phyloP scores from a whole-genome alignment of 1,140 invertebrate genomes.

The Oedothorax gibbosus region DNA sequence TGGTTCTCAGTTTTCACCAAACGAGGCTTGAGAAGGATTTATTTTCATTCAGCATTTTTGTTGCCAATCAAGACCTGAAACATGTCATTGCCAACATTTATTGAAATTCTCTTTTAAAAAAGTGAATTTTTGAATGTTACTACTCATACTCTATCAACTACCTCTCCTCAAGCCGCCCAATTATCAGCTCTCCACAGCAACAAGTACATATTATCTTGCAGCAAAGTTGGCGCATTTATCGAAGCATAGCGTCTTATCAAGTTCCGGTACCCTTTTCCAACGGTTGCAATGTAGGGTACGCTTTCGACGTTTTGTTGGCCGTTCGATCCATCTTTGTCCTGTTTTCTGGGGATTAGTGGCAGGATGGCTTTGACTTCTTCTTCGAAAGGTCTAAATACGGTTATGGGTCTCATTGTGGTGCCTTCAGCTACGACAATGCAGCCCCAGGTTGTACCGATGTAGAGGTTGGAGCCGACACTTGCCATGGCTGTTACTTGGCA shows the following conservation, averaged over 20 bases:
- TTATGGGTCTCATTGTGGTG: constrained; percentile 82
- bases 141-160: background rate
- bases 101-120: background rate
- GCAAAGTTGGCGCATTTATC: constrained; percentile 49
- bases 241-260: constrained; percentile 73
- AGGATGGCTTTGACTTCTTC: constrained; percentile 77
- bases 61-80: too few species aligned
- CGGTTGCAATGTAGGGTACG: constrained; percentile 76
- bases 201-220: constrained; percentile 64
- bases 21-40: too few species aligned
- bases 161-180: constrained; percentile 62
- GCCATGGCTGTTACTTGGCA: constrained; percentile 82
- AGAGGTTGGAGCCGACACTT: constrained; percentile 78
- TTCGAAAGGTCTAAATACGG: constrained; percentile 90
- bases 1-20: too few species aligned
- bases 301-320: constrained; percentile 1
- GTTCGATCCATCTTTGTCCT: constrained; percentile 64
- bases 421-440: constrained; percentile 89
- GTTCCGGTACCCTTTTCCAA: constrained; percentile 86
- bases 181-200: constrained; percentile 66
- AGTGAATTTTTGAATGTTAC: background rate
- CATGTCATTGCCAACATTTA: too few species aligned
- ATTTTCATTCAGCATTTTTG: too few species aligned
- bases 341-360: constrained; percentile 57
- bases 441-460: constrained; percentile 92